Evolutionary conservation across 2,888 invertebrate genomes (phyloP), one percentile per base, ranked within the genome.

Genomic region (Drosophila atripex): DNA sequence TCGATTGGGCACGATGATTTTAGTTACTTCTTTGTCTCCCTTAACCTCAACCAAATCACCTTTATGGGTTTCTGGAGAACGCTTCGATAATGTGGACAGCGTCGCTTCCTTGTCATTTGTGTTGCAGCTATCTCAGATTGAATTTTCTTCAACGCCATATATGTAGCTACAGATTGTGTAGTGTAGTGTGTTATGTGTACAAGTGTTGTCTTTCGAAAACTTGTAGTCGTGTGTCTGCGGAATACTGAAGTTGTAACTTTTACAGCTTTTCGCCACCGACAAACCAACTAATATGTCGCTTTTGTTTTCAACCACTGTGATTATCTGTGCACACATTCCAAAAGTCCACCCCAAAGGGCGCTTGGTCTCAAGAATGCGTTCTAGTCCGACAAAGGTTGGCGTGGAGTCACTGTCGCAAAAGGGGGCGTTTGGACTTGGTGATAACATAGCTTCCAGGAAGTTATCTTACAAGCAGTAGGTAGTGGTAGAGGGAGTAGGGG

Each of bases 391-490:
- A 9, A 9, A 28, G 28, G 28, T 28, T 47, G 21, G 35, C 25
- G 46, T 45, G 47, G 25, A 35, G 55, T 35, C 35, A 47, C 8
- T 25, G 23, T 16, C 23, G 46, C 46, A 38, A 38, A 38, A 14
- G 1, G 14, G 14, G 38, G 38, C 14, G 25, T 28, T 43, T 61
- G 28, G 38, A 16, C 41, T 38, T 60, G 52, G 57, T 57, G 60
- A 60, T 60, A 60, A 60, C 55, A 35, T 46, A 16, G 18, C 18
- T 54, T 38, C 56, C 46, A 32, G 45, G 28, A 35, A 50, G 60
- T 63, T 63, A 47, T 25, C 18, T 49, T 43, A 53, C 45, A 38
- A 28, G 65, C 64, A 21, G 12, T 28, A 9, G 28, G 2, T 2
- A 28, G 21, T 63, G 5, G 18, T 1, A 18, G 18, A 18, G 18